phyloP scores from a whole-genome alignment of 2,113 vertebrate genomes.

The Thalassoma bifasciatum region DNA sequence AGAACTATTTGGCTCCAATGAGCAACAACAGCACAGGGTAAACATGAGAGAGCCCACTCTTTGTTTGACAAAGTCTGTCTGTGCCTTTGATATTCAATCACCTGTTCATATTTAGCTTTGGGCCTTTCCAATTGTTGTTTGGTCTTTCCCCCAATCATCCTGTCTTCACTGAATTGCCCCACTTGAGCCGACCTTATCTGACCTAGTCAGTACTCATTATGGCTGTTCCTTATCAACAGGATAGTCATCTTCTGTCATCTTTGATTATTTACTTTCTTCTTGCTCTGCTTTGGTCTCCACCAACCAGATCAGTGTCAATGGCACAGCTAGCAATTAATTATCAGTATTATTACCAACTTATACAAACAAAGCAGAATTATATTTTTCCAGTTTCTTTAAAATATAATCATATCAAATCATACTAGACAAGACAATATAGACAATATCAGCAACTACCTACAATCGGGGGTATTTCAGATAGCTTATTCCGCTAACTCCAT shows the following conservation, averaged over 20 bases:
- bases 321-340: too few relatives aligned
- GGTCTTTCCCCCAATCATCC: constrained; percentile 14
- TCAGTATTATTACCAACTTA: too few relatives aligned
- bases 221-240: constrained; percentile 17
- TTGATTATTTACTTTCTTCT: background rate
- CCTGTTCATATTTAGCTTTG: constrained; percentile 41
- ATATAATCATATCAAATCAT: too few relatives aligned
- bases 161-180: background rate
- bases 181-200: background rate
- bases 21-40: constrained; percentile 31
- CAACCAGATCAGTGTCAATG: too few relatives aligned
- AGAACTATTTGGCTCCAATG: constrained; percentile 39
- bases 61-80: constrained; percentile 53
- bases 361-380: too few relatives aligned
- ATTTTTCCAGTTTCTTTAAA: too few relatives aligned
- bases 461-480: too few relatives aligned
- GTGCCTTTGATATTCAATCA: constrained; percentile 69
- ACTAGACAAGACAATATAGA: too few relatives aligned
- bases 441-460: too few relatives aligned
- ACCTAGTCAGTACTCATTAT: constrained; percentile 24
- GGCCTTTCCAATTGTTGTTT: constrained; percentile 37
- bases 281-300: constrained; percentile 2
- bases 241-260: background rate
- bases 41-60: constrained; percentile 29
- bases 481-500: too few relatives aligned